These are phyloP conservation scores for Physocephala rufipes DNA, from an alignment of 2,888 invertebrate species.

Conservation along the genomic window DNA sequence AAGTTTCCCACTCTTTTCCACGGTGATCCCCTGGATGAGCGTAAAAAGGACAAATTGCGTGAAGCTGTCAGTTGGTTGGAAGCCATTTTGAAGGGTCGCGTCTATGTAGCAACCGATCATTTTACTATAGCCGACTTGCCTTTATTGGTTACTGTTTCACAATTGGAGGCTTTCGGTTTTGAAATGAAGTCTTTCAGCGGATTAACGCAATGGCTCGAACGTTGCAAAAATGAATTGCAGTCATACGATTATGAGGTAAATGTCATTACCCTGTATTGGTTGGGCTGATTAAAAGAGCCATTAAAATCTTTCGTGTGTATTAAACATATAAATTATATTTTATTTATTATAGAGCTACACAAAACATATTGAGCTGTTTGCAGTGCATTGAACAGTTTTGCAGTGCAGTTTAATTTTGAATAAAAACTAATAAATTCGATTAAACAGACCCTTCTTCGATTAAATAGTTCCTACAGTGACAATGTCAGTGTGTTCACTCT, in stretches of 20 bases:
- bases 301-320: too few species aligned
- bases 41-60: conserved; percentile 67
- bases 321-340: too few species aligned
- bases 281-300: neutral
- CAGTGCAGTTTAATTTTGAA: too few species aligned
- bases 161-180: conserved; percentile 67
- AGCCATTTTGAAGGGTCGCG: conserved; percentile 67
- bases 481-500: too few species aligned
- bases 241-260: conserved; percentile 73
- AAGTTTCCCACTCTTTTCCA: conserved; percentile 67
- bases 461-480: too few species aligned
- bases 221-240: conserved; percentile 72
- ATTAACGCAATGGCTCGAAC: conserved; percentile 72
- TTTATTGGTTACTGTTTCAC: conserved; percentile 61
- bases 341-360: too few species aligned
- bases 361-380: too few species aligned
- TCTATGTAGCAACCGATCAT: conserved; percentile 71
- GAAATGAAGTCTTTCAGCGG: conserved; percentile 68
- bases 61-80: conserved; percentile 71
- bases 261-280: too few species aligned
- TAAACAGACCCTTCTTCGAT: too few species aligned
- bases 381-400: too few species aligned
- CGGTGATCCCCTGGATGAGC: conserved; percentile 66
- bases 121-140: conserved; percentile 65
- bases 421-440: too few species aligned